Evolutionary conservation across 1,140 invertebrate genomes (phyloP), one percentile per base, ranked within the genome.

Genomic region (Nylanderia fulva): DNA sequence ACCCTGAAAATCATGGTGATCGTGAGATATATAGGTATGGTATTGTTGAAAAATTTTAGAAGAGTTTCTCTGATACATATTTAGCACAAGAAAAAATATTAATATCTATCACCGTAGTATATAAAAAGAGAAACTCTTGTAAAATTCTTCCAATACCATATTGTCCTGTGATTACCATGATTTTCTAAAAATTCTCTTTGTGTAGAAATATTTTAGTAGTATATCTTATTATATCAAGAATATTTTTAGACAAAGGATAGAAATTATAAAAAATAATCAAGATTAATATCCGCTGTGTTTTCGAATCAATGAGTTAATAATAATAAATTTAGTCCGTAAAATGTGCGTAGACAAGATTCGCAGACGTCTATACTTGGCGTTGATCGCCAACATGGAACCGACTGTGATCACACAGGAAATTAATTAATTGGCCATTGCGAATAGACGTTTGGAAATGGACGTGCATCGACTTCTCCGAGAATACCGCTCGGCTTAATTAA

Each of bases 381-480:
- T 33, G 76, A 36, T 21, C n/a, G 27, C 24, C 48, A 86, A 69
- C 33, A 0, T 68, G 0, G 18, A 24, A 42, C 36, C 48, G 24
- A 39, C 48, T 13, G 1, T n/a, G 21, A n/a, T 60, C 29, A 13
- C 13, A 39, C 36, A 63, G 58, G 39, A 85, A 88, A 88, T 88
- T 85, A 85, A 88, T 88, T 88, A 88, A 88, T 88, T 85, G 86
- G 24, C 60, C 13, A 39, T 33, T 48, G 74, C 66, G 54, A 21
- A 18, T 48, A 48, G 45, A 48, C 45, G 18, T 48, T n/a, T 48
- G 61, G 33, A 77, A 77, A 85, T 76, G n/a, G 52, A 52, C 64
- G 82, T 60, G 54, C 71, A 61, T 85, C 71, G 85, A 64, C 83
- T 72, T 85, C 27, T 68, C n/a, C 29, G 45, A 61, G 74, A 80